These are phyloP conservation scores for Megaustenia siamemsis DNA, from an alignment of 2,888 invertebrate genomes.

Conservation along the genomic window DNA sequence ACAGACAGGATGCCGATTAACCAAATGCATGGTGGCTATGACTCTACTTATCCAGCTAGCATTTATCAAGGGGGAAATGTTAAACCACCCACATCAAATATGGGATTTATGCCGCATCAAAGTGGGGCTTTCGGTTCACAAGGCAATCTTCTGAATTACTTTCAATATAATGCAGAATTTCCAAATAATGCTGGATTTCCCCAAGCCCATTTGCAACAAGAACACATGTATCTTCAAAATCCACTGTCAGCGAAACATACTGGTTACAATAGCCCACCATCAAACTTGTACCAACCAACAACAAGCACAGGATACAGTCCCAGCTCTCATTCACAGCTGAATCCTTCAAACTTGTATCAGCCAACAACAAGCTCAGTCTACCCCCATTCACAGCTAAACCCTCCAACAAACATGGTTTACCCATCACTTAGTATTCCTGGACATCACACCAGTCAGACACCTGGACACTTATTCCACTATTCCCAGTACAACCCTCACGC, in stretches of 20 bases:
- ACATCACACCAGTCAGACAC: not conserved
- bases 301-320: not conserved
- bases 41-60: not conserved
- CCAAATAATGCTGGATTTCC: slow-evolving; percentile 11
- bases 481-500: slow-evolving; percentile 21
- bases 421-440: slow-evolving; percentile 32
- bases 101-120: slow-evolving; percentile 7
- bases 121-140: not conserved
- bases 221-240: slow-evolving; percentile 2
- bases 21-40: not conserved
- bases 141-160: not conserved
- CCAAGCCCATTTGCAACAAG: slow-evolving; percentile 25
- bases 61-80: slow-evolving; percentile 26
- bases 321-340: slow-evolving; percentile 8
- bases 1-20: slow-evolving; percentile 20
- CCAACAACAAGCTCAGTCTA: not conserved
- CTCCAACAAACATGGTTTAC: not conserved
- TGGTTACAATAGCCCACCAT: slow-evolving; percentile 26
- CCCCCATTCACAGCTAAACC: slow-evolving; percentile 14
- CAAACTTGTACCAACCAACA: slow-evolving; percentile 36
- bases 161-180: slow-evolving; percentile 42
- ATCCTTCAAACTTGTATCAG: slow-evolving; percentile 36
- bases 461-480: slow-evolving; percentile 26
- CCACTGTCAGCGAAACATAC: not conserved
- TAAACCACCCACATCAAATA: slow-evolving; percentile 24